Conservation (phyloP, 2,888 invertebrate genomes). For the Idaea biselata region DNA sequence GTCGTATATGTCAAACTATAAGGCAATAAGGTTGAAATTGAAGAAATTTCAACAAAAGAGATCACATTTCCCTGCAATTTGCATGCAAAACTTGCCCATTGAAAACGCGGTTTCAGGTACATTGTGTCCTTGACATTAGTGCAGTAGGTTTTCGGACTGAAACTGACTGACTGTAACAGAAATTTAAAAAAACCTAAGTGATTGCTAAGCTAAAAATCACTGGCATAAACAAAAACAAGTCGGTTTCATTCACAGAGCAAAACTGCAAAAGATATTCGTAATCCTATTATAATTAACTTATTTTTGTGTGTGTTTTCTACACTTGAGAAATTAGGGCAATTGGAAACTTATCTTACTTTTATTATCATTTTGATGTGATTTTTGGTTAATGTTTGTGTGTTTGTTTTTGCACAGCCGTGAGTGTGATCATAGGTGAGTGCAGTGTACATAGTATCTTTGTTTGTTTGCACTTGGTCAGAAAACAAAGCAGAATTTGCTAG, state of each 20-base stretch:
- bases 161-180: not conserved
- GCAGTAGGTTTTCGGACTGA: no score
- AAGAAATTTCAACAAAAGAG: no score
- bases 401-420: constrained; percentile 7
- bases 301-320: not conserved
- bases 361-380: no score
- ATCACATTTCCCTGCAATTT: no score
- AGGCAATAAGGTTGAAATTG: no score
- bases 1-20: no score
- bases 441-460: constrained; percentile 1
- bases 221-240: not conserved
- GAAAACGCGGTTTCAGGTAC: not conserved
- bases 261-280: not conserved
- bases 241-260: not conserved
- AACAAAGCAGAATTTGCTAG: no score
- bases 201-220: not conserved
- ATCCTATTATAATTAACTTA: not conserved
- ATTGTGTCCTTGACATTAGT: no score
- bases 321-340: no score
- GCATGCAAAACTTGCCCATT: not conserved
- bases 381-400: constrained; percentile 2
- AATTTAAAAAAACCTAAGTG: not conserved
- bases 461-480: not conserved
- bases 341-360: no score
- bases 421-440: not conserved